Evolutionary conservation across 2,888 invertebrate species (phyloP).

Genomic region (Gortyna flavago): DNA sequence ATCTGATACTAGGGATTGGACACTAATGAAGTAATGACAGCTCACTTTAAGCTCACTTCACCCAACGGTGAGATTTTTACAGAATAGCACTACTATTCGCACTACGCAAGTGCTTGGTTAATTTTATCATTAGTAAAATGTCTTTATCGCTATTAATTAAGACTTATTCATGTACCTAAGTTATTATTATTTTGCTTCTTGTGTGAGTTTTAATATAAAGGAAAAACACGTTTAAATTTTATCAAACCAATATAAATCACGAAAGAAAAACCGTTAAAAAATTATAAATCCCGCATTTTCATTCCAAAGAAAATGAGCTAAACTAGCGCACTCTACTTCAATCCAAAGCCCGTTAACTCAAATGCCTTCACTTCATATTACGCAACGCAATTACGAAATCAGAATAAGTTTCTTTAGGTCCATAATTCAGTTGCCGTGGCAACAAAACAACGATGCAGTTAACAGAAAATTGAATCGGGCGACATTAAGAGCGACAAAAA

Average conservation of each 20-base stretch:
- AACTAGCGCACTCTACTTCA: conserved; percentile 23
- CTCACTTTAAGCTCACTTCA: too few species aligned
- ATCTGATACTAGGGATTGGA: too few species aligned
- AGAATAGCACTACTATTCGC: too few species aligned
- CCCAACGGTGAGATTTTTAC: too few species aligned
- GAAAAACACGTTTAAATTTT: background rate
- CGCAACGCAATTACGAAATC: conserved; percentile 66
- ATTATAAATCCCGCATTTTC: background rate
- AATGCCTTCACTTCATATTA: conserved; percentile 51
- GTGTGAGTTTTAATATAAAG: background rate
- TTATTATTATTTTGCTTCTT: background rate
- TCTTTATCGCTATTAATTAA: background rate
- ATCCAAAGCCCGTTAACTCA: conserved; percentile 37
- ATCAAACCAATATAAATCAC: background rate
- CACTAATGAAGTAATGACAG: too few species aligned
- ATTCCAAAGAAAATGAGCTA: background rate
- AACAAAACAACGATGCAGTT: conserved; percentile 65
- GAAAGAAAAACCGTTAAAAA: background rate
- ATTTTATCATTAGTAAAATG: background rate
- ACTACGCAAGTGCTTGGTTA: background rate
- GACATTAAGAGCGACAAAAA: conserved; percentile 85
- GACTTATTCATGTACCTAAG: background rate
- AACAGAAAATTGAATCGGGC: conserved; percentile 81
- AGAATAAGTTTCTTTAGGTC: conserved; percentile 65
- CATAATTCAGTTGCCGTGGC: conserved; percentile 58